Percentiles rank a stretch among this genome's conserved stretches.
These are phyloP conservation scores for Byasa hedistus DNA, from an alignment of 2,888 invertebrate species.

Conservation along the genomic window DNA sequence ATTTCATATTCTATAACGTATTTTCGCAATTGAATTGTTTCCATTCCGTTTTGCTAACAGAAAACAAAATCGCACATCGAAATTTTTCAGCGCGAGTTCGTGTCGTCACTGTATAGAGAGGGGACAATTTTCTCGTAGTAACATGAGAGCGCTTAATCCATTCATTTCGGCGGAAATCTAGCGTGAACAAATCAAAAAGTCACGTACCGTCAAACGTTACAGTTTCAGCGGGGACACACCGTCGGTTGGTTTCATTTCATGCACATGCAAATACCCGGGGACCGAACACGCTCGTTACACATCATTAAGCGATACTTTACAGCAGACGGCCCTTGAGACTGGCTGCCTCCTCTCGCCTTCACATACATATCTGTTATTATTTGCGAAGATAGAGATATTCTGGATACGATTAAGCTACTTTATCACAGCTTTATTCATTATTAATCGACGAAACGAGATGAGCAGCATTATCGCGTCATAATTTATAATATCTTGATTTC, in stretches of 20 bases:
- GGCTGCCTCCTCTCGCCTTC: slow-evolving; percentile 48
- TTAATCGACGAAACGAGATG: too few relatives aligned
- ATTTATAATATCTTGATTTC: too few relatives aligned
- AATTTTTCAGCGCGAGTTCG: neutral
- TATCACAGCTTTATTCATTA: too few relatives aligned
- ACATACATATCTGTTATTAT: slow-evolving; percentile 30
- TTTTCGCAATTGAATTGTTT: too few relatives aligned
- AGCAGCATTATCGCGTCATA: too few relatives aligned
- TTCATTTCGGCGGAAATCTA: slow-evolving; percentile 41
- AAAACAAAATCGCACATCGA: too few relatives aligned
- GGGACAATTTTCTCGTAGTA: slow-evolving; percentile 6
- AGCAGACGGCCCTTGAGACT: slow-evolving; percentile 79
- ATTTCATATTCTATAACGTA: too few relatives aligned
- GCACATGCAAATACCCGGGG: slow-evolving; percentile 60
- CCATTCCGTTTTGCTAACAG: too few relatives aligned
- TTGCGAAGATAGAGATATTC: slow-evolving; percentile 9
- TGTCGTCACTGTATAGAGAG: neutral
- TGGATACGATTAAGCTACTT: neutral
- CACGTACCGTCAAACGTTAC: slow-evolving; percentile 17
- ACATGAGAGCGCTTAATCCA: slow-evolving; percentile 12
- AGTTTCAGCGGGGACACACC: slow-evolving; percentile 16
- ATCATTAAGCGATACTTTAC: slow-evolving; percentile 80
- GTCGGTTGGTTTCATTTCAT: slow-evolving; percentile 45
- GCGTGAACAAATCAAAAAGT: slow-evolving; percentile 28
- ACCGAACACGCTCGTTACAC: slow-evolving; percentile 72